Evolutionary conservation across 2,113 vertebrate genomes (phyloP).

Genomic region (Paratilapia polleni): DNA sequence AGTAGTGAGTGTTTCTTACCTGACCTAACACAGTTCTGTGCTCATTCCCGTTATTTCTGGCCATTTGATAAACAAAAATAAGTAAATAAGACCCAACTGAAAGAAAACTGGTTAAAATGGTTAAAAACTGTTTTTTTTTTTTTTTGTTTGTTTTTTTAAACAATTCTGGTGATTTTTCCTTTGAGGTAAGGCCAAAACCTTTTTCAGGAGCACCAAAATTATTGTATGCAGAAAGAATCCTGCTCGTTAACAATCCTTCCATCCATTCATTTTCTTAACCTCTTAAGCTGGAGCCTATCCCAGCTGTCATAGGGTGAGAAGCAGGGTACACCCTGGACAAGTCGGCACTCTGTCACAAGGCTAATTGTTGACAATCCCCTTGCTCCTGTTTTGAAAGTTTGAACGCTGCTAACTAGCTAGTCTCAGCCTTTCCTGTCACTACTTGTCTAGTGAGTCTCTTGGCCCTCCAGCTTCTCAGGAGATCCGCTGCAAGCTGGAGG

Average conservation of each 20-base stretch:
- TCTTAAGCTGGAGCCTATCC: not conserved
- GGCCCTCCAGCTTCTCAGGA: not conserved
- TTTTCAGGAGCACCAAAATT: not conserved
- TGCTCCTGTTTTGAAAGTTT: not conserved
- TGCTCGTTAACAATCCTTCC: not conserved
- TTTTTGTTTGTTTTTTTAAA: not conserved
- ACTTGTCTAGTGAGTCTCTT: not conserved
- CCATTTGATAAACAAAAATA: not conserved
- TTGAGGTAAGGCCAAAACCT: not conserved
- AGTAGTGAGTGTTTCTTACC: not conserved
- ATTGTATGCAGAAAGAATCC: not conserved
- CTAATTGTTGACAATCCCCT: not conserved
- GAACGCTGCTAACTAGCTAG: too few relatives aligned
- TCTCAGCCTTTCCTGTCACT: not conserved
- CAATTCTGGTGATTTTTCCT: not conserved
- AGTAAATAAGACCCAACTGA: not conserved
- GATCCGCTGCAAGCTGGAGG: not conserved
- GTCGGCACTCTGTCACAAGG: not conserved
- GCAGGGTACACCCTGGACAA: too few relatives aligned
- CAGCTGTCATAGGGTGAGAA: not conserved
- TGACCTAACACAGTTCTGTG: not conserved
- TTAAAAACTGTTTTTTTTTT: too few relatives aligned
- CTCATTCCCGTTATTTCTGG: not conserved
- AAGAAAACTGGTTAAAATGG: not conserved
- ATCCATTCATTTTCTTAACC: too few relatives aligned